Base-by-base conservation (phyloP, 2,888 invertebrate genomes). In the Rhabditoides inermis region DNA sequence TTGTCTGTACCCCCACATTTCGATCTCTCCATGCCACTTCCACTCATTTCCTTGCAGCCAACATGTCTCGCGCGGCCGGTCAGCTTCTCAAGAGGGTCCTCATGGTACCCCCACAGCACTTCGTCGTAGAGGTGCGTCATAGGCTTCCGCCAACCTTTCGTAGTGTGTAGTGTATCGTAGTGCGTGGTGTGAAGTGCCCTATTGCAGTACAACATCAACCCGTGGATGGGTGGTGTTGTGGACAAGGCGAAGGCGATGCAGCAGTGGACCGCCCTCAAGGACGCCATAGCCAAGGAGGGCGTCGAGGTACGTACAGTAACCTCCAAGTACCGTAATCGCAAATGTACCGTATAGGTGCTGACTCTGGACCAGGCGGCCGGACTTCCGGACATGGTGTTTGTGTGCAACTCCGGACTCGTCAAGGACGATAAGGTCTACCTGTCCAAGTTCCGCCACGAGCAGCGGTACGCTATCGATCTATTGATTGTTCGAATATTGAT, bases 211-310 rank as follows among this genome's bases (percentile, higher is more conserved):
- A 25, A 61, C 3, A 76, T 76, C 51, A 76, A 76, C 51, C 73
- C 74, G 18, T 76, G 75, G 75, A 76, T 76, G 76, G 74, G 74
- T 25, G 73, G 73, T n/a, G 60, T 58, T 12, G 76, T 76, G 18
- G 70, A 76, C 52, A 56, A 63, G 44, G 50, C 54, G 18, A 67
- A 65, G 48, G 72, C 73, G 6, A 56, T 58, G 42, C 32, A 55
- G 25, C 75, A 75, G 54, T 76, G 76, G 76, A 58, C 60, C 32
- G 30, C 50, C 6, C 55, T 76, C 51, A 72, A 70, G 48, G 44
- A 45, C n/a, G 63, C 65, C 3, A 71, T 76, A 25, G 74, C 76
- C 50, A 58, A 62, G 12, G 63, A 70, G 30, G 73, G 70, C 12
- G 72, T 75, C 15, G 46, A 69, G 53, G 73, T 69, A 23, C 6